These are phyloP conservation scores for Xestobium rufovillosum DNA, from an alignment of 2,888 invertebrate genomes.

Conservation along the genomic window DNA sequence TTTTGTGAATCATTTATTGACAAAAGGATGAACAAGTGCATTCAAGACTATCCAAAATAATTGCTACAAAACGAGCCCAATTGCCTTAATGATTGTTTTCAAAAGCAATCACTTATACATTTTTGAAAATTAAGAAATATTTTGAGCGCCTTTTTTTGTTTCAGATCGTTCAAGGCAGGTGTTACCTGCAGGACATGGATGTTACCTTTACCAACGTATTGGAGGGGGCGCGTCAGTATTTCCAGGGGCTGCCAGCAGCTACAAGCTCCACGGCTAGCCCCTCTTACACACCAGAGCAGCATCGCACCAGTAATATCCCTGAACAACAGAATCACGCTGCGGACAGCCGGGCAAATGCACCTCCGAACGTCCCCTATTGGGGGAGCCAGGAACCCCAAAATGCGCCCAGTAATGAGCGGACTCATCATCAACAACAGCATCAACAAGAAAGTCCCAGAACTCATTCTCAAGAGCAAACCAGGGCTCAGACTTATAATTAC, in stretches of 20 bases:
- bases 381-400: constrained; percentile 23
- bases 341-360: constrained; percentile 14
- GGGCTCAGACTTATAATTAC: constrained; percentile 13
- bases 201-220: constrained; percentile 71
- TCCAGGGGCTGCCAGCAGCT: constrained; percentile 66
- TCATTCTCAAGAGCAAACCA: constrained; percentile 20
- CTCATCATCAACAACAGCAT: constrained; percentile 14
- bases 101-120: no score
- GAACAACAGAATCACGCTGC: constrained; percentile 17
- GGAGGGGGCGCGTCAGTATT: constrained; percentile 78
- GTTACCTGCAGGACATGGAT: constrained; percentile 59
- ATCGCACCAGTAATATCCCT: constrained; percentile 13
- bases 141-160: constrained; percentile 29
- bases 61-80: no score
- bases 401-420: constrained; percentile 20
- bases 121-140: no score
- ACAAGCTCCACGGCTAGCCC: constrained; percentile 37
- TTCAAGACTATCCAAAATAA: no score
- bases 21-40: no score
- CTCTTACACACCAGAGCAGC: constrained; percentile 22
- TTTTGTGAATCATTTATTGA: no score
- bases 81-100: no score
- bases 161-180: constrained; percentile 35
- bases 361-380: constrained; percentile 21
- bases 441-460: constrained; percentile 13